Conservation (phyloP, 2,113 vertebrate genomes). For the Misgurnus anguillicaudatus region DNA sequence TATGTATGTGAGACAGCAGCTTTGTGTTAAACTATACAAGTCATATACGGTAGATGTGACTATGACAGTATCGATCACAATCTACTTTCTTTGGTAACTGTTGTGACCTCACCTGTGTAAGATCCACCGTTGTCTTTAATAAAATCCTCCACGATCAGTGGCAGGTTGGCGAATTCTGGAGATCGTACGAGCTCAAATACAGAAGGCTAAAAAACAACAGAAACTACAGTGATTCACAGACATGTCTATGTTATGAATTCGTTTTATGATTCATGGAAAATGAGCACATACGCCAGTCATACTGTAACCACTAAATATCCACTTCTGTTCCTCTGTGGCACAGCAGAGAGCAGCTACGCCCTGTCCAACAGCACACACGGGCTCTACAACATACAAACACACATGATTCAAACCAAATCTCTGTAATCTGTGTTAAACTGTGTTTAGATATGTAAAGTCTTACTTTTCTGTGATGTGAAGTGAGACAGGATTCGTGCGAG, state of each 20-base stretch:
- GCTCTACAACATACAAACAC: slow-evolving; percentile 73
- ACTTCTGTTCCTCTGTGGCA: slow-evolving; percentile 85
- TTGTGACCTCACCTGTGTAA: slow-evolving; percentile 81
- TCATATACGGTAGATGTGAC: too few relatives aligned
- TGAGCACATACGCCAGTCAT: slow-evolving; percentile 86
- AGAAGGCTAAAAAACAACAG: slow-evolving; percentile 78
- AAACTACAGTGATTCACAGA: not conserved
- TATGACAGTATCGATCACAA: too few relatives aligned
- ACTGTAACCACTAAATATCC: slow-evolving; percentile 89
- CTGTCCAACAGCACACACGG: slow-evolving; percentile 90
- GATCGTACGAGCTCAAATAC: slow-evolving; percentile 89
- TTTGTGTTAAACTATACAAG: too few relatives aligned
- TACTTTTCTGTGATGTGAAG: slow-evolving; percentile 89
- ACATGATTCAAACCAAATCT: not conserved
- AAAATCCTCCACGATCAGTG: slow-evolving; percentile 93
- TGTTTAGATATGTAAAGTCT: slow-evolving; percentile 52
- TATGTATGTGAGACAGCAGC: too few relatives aligned
- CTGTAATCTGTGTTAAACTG: not conserved
- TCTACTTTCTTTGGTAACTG: not conserved
- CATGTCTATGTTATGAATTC: not conserved
- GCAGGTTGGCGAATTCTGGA: slow-evolving; percentile 84
- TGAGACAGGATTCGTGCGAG: slow-evolving; percentile 91
- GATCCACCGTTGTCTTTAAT: slow-evolving; percentile 91
- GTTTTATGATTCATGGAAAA: not conserved
- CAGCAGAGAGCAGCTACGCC: slow-evolving; percentile 92